A percentile compares a stretch with the other conserved stretches of the same genome.
Conservation (phyloP, 2,888 invertebrate species). For the Muschampia plurimacula region DNA sequence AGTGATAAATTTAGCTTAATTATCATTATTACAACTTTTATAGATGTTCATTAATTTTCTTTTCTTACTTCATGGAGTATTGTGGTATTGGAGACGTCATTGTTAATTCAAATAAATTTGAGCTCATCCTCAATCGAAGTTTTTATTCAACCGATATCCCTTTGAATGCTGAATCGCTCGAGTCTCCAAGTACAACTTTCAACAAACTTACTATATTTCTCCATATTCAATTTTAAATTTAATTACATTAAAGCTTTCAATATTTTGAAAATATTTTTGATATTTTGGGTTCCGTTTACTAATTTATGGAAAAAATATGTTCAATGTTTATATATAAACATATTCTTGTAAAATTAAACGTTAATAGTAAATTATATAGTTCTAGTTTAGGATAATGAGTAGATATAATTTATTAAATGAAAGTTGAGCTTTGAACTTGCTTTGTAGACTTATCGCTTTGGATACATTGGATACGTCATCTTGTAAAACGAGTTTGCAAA, state of each 20-base stretch:
- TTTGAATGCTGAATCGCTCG: constrained; percentile 42
- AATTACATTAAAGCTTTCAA: constrained; percentile 32
- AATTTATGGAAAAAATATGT: constrained; percentile 18
- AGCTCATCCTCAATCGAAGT: constrained; percentile 82
- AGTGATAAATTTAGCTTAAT: constrained; percentile 85
- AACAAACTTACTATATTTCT: constrained; percentile 43
- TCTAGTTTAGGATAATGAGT: constrained; percentile 72
- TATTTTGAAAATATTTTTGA: constrained; percentile 35
- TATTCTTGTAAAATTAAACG: constrained; percentile 63
- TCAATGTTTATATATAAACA: constrained; percentile 28
- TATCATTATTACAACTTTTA: constrained; percentile 86
- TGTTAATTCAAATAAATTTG: constrained; percentile 86
- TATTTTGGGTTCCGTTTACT: constrained; percentile 25
- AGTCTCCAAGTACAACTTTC: constrained; percentile 49
- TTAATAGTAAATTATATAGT: constrained; percentile 64
- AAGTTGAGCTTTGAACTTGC: constrained; percentile 75
- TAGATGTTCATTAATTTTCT: constrained; percentile 85
- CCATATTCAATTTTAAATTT: constrained; percentile 38
- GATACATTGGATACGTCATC: constrained; percentile 54
- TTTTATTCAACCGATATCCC: constrained; percentile 74
- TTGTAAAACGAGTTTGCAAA: constrained; percentile 63
- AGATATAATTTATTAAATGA: constrained; percentile 63
- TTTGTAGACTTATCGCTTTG: constrained; percentile 73
- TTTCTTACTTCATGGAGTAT: constrained; percentile 85
- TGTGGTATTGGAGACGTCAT: constrained; percentile 85